A percentile compares a stretch with the other conserved stretches of the same genome.
Conservation (phyloP, 2,888 invertebrate species). For the Drosophila tanythrix region DNA sequence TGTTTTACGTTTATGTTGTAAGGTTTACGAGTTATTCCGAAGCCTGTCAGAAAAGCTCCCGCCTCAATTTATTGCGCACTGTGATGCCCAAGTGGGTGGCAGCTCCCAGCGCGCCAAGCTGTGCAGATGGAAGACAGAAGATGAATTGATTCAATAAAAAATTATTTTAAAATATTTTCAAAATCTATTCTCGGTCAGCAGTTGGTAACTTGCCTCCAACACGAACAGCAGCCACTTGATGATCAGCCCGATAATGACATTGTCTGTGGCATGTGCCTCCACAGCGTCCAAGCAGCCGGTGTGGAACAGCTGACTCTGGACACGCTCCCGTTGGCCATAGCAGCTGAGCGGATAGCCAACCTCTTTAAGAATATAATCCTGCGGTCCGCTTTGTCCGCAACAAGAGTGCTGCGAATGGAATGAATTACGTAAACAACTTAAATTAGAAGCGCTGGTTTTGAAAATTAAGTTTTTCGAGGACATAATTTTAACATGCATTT, state of each 20-base stretch:
- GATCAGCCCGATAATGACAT: slow-evolving; percentile 72
- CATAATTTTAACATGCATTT: too few species aligned
- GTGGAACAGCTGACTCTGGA: slow-evolving; percentile 53
- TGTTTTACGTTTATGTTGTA: slow-evolving; percentile 28
- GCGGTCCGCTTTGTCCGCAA: slow-evolving; percentile 79
- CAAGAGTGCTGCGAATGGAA: slow-evolving; percentile 69
- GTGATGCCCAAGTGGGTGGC: slow-evolving; percentile 78
- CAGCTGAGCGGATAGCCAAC: slow-evolving; percentile 72
- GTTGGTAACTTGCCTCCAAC: slow-evolving; percentile 71
- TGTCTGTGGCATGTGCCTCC: slow-evolving; percentile 70
- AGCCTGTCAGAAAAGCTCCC: slow-evolving; percentile 68
- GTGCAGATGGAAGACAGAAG: slow-evolving; percentile 17
- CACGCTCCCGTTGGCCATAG: slow-evolving; percentile 58
- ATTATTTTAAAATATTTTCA: slow-evolving; percentile 10
- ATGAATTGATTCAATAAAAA: slow-evolving; percentile 19
- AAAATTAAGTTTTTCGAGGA: neutral
- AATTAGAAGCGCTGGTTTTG: neutral
- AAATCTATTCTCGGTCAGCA: slow-evolving; percentile 48
- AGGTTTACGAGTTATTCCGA: slow-evolving; percentile 9
- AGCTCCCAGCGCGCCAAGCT: slow-evolving; percentile 72
- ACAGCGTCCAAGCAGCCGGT: slow-evolving; percentile 71
- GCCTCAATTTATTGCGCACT: slow-evolving; percentile 77
- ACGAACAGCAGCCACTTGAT: slow-evolving; percentile 78
- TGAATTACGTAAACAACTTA: neutral
- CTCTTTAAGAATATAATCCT: slow-evolving; percentile 74